phyloP scores from a whole-genome alignment of 2,888 invertebrate genomes.

The Megalurothrips usitatus region DNA sequence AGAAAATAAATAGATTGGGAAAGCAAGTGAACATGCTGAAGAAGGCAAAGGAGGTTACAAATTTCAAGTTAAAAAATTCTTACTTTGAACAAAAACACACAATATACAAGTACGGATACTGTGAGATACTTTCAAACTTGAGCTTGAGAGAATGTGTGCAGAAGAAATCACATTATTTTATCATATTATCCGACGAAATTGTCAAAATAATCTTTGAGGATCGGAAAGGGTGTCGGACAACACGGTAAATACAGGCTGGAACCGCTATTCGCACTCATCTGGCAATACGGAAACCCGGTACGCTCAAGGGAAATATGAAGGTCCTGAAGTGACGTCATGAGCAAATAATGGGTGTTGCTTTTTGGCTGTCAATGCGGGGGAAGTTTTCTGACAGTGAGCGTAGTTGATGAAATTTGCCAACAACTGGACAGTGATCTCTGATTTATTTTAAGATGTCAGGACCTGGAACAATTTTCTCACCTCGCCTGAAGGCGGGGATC shows the following conservation, averaged over 20 bases:
- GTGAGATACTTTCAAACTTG: neutral
- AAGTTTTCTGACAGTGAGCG: no score
- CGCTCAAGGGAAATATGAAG: no score
- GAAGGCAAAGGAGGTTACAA: neutral
- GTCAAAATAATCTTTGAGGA: neutral
- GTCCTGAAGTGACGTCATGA: no score
- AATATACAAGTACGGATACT: constrained; percentile 37
- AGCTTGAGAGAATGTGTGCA: neutral
- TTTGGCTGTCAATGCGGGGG: no score
- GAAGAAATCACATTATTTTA: neutral
- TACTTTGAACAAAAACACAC: neutral
- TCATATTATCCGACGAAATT: neutral
- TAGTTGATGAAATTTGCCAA: no score
- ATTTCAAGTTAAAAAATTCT: neutral
- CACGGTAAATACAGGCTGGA: no score
- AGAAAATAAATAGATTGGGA: no score
- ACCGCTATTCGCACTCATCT: no score
- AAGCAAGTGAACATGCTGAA: neutral
- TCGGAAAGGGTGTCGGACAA: neutral
- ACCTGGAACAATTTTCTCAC: neutral
- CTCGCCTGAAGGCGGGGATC: neutral
- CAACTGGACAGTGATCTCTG: no score
- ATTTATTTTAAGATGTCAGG: neutral
- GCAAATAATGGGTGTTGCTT: no score
- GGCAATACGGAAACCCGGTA: no score